phyloP scores from a whole-genome alignment of 2,113 vertebrate genomes.

The Gadus macrocephalus region DNA sequence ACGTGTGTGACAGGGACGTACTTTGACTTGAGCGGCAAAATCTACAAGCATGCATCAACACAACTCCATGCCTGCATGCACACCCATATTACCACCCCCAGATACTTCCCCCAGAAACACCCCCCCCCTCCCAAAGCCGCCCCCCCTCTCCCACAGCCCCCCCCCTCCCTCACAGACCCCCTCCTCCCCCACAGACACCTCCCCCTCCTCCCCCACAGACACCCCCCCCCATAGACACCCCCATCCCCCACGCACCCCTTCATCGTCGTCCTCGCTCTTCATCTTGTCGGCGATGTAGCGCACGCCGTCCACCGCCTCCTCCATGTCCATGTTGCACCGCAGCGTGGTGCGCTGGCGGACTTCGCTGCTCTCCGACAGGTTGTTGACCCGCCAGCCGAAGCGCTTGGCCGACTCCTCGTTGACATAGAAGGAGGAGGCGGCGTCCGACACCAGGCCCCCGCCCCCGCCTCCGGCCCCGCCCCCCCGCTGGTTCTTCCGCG shows the following conservation, averaged over 20 bases:
- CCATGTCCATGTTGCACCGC: slow-evolving; percentile 65
- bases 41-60: background rate
- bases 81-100: background rate
- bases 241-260: slow-evolving; percentile 61
- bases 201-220: background rate
- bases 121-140: background rate
- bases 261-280: slow-evolving; percentile 76
- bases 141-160: background rate
- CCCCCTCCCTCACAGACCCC: background rate
- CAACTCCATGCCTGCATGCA: background rate
- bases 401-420: slow-evolving; percentile 70
- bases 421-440: slow-evolving; percentile 62
- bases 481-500: slow-evolving; percentile 44
- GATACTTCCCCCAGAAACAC: background rate
- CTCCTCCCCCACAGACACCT: background rate
- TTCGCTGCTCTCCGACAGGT: slow-evolving; percentile 65
- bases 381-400: slow-evolving; percentile 63
- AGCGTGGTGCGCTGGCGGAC: slow-evolving; percentile 67
- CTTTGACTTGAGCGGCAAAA: too few species aligned
- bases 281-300: slow-evolving; percentile 76
- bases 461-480: slow-evolving; percentile 34
- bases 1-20: too few species aligned
- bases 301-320: slow-evolving; percentile 74
- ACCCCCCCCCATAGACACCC: background rate
- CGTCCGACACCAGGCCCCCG: slow-evolving; percentile 21